Percentiles rank a stretch among this genome's conserved stretches.
Evolutionary conservation across 2,113 vertebrate species (phyloP).

Genomic region (Phocoena phocoena): DNA sequence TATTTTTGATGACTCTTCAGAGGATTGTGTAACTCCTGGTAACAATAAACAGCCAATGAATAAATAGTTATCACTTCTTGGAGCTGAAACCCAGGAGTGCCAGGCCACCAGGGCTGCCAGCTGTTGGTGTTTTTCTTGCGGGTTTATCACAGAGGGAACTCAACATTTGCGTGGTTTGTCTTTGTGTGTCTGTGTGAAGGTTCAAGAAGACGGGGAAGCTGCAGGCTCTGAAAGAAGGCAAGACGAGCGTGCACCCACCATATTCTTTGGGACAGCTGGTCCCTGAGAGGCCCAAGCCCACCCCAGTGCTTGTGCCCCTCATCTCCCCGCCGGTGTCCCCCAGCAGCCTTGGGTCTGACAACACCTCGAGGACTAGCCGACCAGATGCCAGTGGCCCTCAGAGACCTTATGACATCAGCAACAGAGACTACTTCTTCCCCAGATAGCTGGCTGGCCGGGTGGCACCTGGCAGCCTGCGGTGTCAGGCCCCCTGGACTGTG

Average conservation of each 20-base stretch:
- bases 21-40: background rate
- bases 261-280: constrained; percentile 38
- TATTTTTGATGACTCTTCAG: background rate
- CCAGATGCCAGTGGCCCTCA: background rate
- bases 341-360: constrained; percentile 42
- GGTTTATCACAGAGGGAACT: background rate
- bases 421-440: constrained; percentile 65
- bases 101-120: background rate
- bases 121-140: background rate
- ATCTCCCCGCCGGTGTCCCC: constrained; percentile 30
- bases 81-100: background rate
- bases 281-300: constrained; percentile 49
- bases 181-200: constrained; percentile 57
- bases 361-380: background rate
- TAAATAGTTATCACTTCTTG: background rate
- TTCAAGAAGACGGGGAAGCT: constrained; percentile 56
- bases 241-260: background rate
- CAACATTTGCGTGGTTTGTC: constrained; percentile 3
- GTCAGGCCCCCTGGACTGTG: background rate
- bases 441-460: background rate
- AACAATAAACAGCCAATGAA: background rate
- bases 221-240: constrained; percentile 41
- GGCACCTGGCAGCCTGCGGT: background rate
- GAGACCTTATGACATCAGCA: constrained; percentile 50
- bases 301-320: constrained; percentile 1